Conservation (phyloP, 2,888 invertebrate species). For the Rhaphigaster nebulosa region DNA sequence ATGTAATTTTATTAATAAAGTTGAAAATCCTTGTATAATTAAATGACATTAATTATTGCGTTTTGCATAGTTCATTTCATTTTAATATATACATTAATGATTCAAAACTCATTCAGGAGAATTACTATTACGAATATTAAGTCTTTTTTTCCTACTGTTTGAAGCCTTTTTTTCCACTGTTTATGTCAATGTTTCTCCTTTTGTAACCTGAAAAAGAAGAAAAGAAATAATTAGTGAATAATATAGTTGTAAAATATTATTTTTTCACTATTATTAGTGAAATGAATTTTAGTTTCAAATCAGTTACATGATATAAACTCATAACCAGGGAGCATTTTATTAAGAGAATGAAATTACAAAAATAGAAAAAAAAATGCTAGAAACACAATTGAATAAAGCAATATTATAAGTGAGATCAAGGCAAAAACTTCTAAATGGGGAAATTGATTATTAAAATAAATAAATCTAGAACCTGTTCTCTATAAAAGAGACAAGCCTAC, state of each 20-base stretch:
- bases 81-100: slow-evolving; percentile 8
- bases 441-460: no score
- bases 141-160: not conserved
- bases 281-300: not conserved
- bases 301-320: no score
- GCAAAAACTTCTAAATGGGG: no score
- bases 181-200: slow-evolving; percentile 59
- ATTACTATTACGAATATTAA: not conserved
- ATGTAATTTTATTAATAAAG: not conserved
- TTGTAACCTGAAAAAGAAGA: slow-evolving; percentile 57
- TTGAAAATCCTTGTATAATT: slow-evolving; percentile 17
- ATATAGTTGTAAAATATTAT: not conserved
- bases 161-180: not conserved
- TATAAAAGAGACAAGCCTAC: no score
- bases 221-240: not conserved
- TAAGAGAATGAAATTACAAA: not conserved
- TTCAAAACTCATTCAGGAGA: not conserved
- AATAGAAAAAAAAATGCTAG: not conserved
- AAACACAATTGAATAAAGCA: not conserved
- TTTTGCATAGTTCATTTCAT: not conserved
- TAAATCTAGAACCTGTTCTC: no score
- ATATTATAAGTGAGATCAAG: no score
- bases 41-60: not conserved
- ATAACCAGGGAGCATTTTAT: no score
- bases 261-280: not conserved